A percentile compares a stretch with the other conserved stretches of the same genome.
Conservation (phyloP, 2,113 vertebrate genomes). For the Indicator indicator region DNA sequence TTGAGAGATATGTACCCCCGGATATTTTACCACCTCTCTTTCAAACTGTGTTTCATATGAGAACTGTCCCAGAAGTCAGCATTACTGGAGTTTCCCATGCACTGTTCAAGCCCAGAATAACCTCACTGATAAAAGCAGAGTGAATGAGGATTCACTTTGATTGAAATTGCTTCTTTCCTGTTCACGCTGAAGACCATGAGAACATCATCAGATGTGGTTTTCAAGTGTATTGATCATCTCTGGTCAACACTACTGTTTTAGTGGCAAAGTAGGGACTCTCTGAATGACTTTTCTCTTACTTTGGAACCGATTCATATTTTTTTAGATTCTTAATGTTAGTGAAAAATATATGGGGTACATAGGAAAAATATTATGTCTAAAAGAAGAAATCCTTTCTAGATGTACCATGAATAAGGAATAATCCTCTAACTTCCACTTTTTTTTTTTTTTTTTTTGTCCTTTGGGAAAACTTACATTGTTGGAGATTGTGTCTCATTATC, state of each 20-base stretch:
- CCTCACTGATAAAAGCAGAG: neutral
- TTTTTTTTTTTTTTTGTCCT: neutral
- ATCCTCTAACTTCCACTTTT: neutral
- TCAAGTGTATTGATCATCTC: neutral
- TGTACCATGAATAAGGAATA: neutral
- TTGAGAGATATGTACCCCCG: neutral
- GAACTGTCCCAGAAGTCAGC: neutral
- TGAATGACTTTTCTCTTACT: neutral
- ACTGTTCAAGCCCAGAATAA: neutral
- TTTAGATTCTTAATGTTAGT: neutral
- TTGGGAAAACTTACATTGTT: neutral
- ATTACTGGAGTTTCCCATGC: neutral
- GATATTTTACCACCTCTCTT: neutral
- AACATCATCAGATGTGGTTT: neutral
- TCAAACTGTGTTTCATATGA: neutral
- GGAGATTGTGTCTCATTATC: neutral
- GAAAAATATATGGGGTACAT: accelerated
- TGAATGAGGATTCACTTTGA: too few species aligned
- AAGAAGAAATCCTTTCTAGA: neutral
- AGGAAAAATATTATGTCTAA: neutral
- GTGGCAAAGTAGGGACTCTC: neutral
- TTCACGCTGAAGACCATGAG: neutral
- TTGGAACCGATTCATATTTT: neutral
- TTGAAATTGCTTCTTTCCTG: neutral
- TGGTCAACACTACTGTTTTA: neutral